Percentiles rank a stretch among this genome's conserved stretches.
phyloP scores from a whole-genome alignment of 2,113 vertebrate species.

The Amazona vittata region DNA sequence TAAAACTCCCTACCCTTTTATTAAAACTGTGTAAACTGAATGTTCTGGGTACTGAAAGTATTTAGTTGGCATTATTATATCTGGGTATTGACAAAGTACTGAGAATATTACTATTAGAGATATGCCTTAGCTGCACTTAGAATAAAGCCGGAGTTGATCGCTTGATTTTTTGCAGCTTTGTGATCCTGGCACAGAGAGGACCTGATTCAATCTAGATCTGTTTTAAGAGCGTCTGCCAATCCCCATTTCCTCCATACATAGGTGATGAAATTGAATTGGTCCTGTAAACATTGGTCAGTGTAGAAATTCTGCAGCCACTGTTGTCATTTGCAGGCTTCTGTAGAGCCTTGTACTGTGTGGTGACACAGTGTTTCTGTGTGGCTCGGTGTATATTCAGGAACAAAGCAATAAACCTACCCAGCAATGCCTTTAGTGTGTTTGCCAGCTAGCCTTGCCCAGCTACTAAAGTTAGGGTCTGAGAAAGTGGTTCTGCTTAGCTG shows the following conservation, averaged over 20 bases:
- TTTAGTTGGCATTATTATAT: background rate
- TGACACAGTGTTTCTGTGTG: background rate
- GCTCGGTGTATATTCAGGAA: background rate
- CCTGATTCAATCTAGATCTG: background rate
- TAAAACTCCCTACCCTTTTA: background rate
- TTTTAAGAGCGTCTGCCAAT: background rate
- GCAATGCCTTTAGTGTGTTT: background rate
- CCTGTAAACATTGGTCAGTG: rapidly evolving
- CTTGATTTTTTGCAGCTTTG: background rate
- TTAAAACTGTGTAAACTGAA: background rate
- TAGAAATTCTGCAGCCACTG: background rate
- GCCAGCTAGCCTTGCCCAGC: background rate
- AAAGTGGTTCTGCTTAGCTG: background rate
- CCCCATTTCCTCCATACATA: background rate
- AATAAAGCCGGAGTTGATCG: background rate
- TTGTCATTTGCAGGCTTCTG: background rate
- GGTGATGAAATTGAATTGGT: background rate
- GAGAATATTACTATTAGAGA: background rate
- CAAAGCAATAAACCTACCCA: background rate
- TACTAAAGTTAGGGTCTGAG: background rate
- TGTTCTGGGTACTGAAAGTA: background rate
- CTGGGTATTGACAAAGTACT: background rate
- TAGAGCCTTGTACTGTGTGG: background rate
- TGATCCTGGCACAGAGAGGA: background rate
- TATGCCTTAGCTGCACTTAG: background rate